Evolutionary conservation across 2,888 invertebrate species (phyloP), one percentile per base, ranked within the genome.

Genomic region (Cantharis nigra): DNA sequence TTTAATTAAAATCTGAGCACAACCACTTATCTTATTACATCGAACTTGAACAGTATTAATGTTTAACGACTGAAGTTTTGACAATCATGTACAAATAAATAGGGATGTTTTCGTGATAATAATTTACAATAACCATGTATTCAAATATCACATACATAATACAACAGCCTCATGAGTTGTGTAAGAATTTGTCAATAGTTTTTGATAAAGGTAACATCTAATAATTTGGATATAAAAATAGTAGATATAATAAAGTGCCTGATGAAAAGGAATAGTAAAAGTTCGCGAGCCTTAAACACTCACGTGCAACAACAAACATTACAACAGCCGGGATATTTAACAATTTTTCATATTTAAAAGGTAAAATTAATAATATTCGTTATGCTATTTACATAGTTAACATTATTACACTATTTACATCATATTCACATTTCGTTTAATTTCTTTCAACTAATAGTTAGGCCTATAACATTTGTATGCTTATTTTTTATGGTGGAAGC

Each of bases 131-230:
- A 87, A 86, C 85, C 86, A 87, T 86, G 87, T 87, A 87, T 87
- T 86, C 87, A 86, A 86, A 89, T 89, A 89, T 89, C 89, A 89
- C 89, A 89, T 89, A 88, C 87, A 89, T 85, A 87, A 87, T 85
- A 88, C 86, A 87, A 88, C 88, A 89, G 88, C 87, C 88, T 88
- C 85, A 85, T 85, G 82, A 85, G 84, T 86, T 82, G 83, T 84
- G 84, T 84, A 83, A 83, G 82, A 83, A 81, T 82, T 82, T 65
- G 20, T 81, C 80, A 84, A 83, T 83, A 84, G 80, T 81, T 28
- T 83, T 82, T 82, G 81, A 83, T 81, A 67, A 84, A 84, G 85
- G 86, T 85, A 86, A 86, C 86, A 86, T 86, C 85, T 84, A 85
- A 84, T 83, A 84, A 83, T 81, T 81, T 81, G 85, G 85, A 84